These are phyloP conservation scores for Phalangium opilio DNA, from an alignment of 2,888 invertebrate genomes.

Conservation along the genomic window DNA sequence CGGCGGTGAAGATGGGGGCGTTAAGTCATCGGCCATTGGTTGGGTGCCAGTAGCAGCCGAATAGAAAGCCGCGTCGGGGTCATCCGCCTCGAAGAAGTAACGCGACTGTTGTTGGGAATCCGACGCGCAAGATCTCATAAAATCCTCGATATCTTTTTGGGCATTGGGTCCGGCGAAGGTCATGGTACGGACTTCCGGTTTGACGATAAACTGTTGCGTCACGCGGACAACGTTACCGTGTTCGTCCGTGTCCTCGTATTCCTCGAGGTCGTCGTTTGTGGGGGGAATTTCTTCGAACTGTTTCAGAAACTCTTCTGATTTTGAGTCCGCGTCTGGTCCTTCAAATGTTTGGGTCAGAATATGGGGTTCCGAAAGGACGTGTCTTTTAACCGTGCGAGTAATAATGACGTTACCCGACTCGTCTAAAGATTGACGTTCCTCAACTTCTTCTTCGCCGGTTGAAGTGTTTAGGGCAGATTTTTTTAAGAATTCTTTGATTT, in stretches of 20 bases:
- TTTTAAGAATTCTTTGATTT: constrained; percentile 17
- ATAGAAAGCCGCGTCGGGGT: too few relatives aligned
- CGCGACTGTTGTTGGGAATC: too few relatives aligned
- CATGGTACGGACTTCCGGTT: constrained; percentile 38
- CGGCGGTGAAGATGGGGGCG: too few relatives aligned
- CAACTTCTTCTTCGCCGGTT: constrained; percentile 12
- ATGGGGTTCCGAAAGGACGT: constrained; percentile 11
- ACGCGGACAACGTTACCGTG: constrained; percentile 18
- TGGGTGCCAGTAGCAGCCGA: too few relatives aligned
- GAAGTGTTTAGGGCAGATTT: constrained; percentile 7
- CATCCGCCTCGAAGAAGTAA: too few relatives aligned
- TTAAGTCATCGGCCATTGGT: too few relatives aligned
- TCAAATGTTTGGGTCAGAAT: constrained; percentile 29
- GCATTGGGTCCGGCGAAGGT: constrained; percentile 40
- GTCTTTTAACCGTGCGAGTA: constrained; percentile 12
- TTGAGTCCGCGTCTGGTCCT: constrained; percentile 38
- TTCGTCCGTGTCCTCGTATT: constrained; percentile 19
- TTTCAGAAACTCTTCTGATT: constrained; percentile 37
- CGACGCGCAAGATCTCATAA: constrained; percentile 28
- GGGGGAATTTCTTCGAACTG: constrained; percentile 11
- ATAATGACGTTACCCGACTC: constrained; percentile 17
- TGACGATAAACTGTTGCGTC: constrained; percentile 32
- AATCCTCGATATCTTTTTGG: constrained; percentile 37
- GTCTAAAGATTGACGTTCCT: constrained; percentile 15
- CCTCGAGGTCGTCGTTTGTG: constrained; percentile 16